A percentile compares a stretch with the other conserved stretches of the same genome.
Conservation (phyloP, 2,113 vertebrate genomes). For the Podarcis raffonei region DNA sequence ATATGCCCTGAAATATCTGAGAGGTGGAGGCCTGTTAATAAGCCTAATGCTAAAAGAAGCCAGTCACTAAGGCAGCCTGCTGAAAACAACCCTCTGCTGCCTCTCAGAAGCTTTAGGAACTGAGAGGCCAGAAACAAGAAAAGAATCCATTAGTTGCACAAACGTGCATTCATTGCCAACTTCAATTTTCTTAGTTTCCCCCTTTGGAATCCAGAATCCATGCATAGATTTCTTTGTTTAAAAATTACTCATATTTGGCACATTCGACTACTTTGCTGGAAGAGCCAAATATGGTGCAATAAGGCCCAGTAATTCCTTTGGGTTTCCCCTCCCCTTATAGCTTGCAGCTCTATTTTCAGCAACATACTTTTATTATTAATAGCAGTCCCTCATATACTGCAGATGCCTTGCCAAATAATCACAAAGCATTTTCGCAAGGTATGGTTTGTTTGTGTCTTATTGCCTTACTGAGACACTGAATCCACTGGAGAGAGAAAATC, state of each 20-base stretch:
- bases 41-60: neutral
- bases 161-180: conserved; percentile 39
- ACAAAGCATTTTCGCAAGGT: conserved; percentile 15
- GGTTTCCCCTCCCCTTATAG: conserved; percentile 16
- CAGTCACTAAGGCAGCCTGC: neutral
- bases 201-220: conserved; percentile 50
- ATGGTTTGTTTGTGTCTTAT: neutral
- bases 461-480: neutral
- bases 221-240: conserved; percentile 55
- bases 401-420: neutral
- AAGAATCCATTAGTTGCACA: conserved; percentile 33
- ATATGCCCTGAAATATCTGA: neutral
- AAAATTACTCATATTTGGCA: conserved; percentile 50
- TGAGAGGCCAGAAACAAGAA: neutral
- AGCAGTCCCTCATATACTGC: neutral
- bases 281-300: neutral
- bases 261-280: conserved; percentile 25
- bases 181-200: conserved; percentile 34
- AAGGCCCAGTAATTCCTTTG: conserved; percentile 18
- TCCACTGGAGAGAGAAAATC: rapidly evolving
- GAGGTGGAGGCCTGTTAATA: neutral
- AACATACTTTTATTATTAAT: conserved; percentile 29
- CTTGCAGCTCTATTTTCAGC: conserved; percentile 31
- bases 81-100: neutral
- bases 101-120: neutral